These are phyloP conservation scores for Drosophila mauritiana DNA, from an alignment of 1,140 invertebrate species.

Conservation along the genomic window DNA sequence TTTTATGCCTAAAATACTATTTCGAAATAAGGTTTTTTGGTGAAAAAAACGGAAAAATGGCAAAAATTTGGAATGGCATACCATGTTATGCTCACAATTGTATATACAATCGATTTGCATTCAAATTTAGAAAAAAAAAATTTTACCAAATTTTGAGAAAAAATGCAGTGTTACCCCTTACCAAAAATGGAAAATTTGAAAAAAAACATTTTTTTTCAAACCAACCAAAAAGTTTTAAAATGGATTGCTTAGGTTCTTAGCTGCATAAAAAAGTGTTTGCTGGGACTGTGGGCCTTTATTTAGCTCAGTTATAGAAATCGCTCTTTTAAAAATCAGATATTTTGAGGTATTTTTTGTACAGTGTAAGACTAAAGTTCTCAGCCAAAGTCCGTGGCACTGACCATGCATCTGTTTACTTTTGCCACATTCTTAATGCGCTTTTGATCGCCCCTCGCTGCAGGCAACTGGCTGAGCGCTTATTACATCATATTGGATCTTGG, in stretches of 20 bases:
- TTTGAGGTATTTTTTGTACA: not conserved
- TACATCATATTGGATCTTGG: constrained; percentile 69
- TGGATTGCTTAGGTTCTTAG: no score
- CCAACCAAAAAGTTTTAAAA: no score
- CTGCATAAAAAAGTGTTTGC: no score
- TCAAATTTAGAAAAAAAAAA: not conserved
- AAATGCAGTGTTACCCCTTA: not conserved
- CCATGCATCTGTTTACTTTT: constrained; percentile 33
- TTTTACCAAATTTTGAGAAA: not conserved
- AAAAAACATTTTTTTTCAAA: not conserved
- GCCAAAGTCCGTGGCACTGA: not conserved
- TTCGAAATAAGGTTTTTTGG: no score
- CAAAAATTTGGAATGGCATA: not conserved
- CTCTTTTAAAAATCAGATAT: not conserved
- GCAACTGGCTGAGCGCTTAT: constrained; percentile 55
- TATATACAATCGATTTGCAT: not conserved
- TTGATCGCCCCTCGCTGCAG: constrained; percentile 26
- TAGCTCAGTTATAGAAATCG: not conserved
- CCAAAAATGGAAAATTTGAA: not conserved
- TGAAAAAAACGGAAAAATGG: no score
- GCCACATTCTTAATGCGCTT: constrained; percentile 66
- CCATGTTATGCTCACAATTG: not conserved
- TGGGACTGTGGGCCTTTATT: not conserved
- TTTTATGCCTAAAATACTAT: no score
- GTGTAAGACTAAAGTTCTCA: constrained; percentile 23